phyloP scores from a whole-genome alignment of 2,888 invertebrate genomes.

The Lithophane leautieri region DNA sequence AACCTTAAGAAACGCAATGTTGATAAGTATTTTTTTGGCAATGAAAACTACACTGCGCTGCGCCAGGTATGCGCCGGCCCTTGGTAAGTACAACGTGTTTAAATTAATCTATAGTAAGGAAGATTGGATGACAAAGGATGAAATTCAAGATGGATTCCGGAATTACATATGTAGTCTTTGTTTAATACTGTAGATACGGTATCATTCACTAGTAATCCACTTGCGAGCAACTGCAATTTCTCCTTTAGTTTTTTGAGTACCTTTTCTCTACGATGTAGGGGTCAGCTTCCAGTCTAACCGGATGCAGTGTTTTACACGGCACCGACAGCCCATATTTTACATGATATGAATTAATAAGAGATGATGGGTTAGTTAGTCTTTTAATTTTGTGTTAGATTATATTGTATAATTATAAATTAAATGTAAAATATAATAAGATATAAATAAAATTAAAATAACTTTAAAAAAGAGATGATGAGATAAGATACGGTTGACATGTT shows the following conservation, averaged over 20 bases:
- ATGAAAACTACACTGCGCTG: too few species aligned
- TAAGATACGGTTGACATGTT: background rate
- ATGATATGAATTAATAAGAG: too few species aligned
- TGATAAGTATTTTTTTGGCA: too few species aligned
- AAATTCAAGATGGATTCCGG: background rate
- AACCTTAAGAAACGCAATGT: too few species aligned
- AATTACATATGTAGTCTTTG: background rate
- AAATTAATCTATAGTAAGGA: constrained; percentile 7
- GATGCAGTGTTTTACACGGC: background rate
- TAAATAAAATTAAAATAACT: too few species aligned
- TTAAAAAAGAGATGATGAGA: too few species aligned
- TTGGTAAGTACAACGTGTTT: background rate
- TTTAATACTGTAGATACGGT: background rate
- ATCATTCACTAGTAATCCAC: background rate
- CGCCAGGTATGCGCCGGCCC: too few species aligned
- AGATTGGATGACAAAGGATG: background rate
- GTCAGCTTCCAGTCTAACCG: background rate
- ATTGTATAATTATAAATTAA: too few species aligned
- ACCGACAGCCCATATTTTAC: background rate
- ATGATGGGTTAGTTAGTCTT: too few species aligned
- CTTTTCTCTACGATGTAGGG: too few species aligned
- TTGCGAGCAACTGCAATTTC: background rate
- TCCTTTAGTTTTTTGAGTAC: background rate
- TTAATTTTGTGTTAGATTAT: too few species aligned
- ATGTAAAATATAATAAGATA: too few species aligned